Evolutionary conservation across 2,113 vertebrate species (phyloP), one percentile per base, ranked within the genome.

Genomic region (Anguilla japonica): DNA sequence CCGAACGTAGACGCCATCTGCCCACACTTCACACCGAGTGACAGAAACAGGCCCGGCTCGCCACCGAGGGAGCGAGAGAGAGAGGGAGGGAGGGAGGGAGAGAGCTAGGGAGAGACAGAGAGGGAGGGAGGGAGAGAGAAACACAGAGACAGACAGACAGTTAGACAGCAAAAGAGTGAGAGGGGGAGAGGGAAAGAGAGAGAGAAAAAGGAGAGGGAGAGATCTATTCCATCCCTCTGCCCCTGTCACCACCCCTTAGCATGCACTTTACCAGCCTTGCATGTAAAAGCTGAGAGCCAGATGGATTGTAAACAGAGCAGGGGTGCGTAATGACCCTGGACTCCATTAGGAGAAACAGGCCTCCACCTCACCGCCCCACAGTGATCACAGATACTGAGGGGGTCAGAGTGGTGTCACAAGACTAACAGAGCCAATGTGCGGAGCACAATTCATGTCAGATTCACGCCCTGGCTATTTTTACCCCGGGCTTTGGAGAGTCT

Each of bases 1-100:
- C 82, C 26, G 53, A 29, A 39, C 3, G 9, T 53, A 83, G 34
- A 4, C 22, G 40, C 82, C 82, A 83, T 83, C 82, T 83, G 82
- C 82, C 82, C 29, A 46, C 82, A 83, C 82, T 83, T 83, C 34
- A 83, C 34, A 26, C 11, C n/a, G 82, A 39, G 82, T 83, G 82
- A 83, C 82, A 83, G 82, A 83, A 60, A 29, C 82, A 83, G 82
- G 53, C 82, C 82, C 2, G 20, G 9, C 41, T 46, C 22, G 3
- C 3, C 60, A 67, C 60, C 9, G 60, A 22, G 60, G 40, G 40
- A 43, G 80, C 14, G 34, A 18, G 79, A 18, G 39, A 16, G 41
- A 16, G 39, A 16, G 18, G 18, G 56, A 16, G 56, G 14, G 13
- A 60, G 57, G 14, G 57, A 16, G 57, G 14, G 56, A 16, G 57